Base-by-base conservation (phyloP, 30 jellyfish, hydroid and myxozoan genomes). In the Aurelia aurita complex sp. Pacific region DNA sequence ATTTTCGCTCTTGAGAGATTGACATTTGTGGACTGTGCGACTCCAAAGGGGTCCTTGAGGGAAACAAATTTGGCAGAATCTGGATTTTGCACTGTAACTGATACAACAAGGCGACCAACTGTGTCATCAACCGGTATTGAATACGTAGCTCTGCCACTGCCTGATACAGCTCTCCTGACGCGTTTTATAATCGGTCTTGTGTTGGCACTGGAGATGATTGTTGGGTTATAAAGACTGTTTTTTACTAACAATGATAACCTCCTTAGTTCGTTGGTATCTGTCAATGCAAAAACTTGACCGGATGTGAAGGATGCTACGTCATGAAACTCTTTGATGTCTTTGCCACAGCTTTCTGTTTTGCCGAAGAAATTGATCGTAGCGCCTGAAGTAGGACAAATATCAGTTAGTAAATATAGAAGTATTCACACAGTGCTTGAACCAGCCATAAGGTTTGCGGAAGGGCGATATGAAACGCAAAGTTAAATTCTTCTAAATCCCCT, bases 261-360 rank as follows among this genome's bases (percentile, higher is more conserved):
- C 64, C 89, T 62, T 18, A 87, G 90, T 76, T 87, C 96, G 11
- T 73, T 59, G 10, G 90, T 76, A 55, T 79, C 90, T n/a, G 96
- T 85, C 14, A 87, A 90, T 59, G 96, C 85, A 52, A 87, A 86
- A 4, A 87, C 96, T 67, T 87, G 96, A 4, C 98, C 98, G 2
- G 98, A 92, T 18, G 98, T 92, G 83, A 77, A 92, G 11, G 92
- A 71, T 40, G 98, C 98, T 0, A 92, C 90, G 66, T 92, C 98
- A 51, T 88, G 88, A 63, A 80, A 92, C 57, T 85, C 89, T 15
- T 73, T 78, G 53, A 79, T 88, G 61, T 84, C 83, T 64, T 63
- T 80, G n/a, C 96, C 97, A 67, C 98, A 92, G 69, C 96, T 97
- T 19, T 76, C 85, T 2, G 88, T 62, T 62, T 92, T 83, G 66